These are phyloP conservation scores for Eupithecia dodoneata DNA, from an alignment of 2,888 invertebrate genomes.

Conservation along the genomic window DNA sequence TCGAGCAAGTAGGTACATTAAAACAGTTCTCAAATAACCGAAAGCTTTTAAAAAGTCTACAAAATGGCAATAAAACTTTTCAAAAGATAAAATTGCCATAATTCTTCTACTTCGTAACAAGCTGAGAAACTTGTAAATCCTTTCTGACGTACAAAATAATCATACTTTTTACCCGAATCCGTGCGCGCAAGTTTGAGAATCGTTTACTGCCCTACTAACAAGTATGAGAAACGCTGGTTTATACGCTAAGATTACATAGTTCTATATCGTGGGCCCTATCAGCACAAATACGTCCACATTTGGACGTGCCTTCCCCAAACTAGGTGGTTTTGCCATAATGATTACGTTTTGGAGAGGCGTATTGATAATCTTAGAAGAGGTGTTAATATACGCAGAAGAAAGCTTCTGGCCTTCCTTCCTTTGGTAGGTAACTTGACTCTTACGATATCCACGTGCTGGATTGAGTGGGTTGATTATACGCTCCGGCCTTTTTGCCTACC, in stretches of 20 bases:
- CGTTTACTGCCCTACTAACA: not conserved
- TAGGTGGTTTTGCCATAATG: too few species aligned
- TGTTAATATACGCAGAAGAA: too few species aligned
- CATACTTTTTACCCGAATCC: slow-evolving; percentile 44
- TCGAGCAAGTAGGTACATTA: not conserved
- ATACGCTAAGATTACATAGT: not conserved
- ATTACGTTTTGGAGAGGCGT: too few species aligned
- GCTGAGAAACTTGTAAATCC: slow-evolving; percentile 40
- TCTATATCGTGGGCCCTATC: not conserved
- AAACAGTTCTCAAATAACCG: not conserved
- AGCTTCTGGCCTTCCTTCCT: too few species aligned
- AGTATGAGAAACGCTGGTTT: not conserved
- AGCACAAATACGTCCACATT: not conserved
- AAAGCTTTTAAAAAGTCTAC: slow-evolving; percentile 17
- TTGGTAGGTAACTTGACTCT: too few species aligned
- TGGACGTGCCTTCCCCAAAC: too few species aligned
- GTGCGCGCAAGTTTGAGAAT: slow-evolving; percentile 19
- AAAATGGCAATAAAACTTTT: slow-evolving; percentile 12
- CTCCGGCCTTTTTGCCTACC: too few species aligned
- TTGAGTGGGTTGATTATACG: too few species aligned
- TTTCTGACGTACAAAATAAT: slow-evolving; percentile 40
- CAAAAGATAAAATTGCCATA: slow-evolving; percentile 40
- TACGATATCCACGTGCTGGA: too few species aligned
- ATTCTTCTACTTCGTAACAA: slow-evolving; percentile 37
- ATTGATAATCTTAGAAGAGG: too few species aligned